A percentile compares a stretch with the other conserved stretches of the same genome.
phyloP scores from a whole-genome alignment of 2,797 vertebrate species.

The Chelonia mydas region DNA sequence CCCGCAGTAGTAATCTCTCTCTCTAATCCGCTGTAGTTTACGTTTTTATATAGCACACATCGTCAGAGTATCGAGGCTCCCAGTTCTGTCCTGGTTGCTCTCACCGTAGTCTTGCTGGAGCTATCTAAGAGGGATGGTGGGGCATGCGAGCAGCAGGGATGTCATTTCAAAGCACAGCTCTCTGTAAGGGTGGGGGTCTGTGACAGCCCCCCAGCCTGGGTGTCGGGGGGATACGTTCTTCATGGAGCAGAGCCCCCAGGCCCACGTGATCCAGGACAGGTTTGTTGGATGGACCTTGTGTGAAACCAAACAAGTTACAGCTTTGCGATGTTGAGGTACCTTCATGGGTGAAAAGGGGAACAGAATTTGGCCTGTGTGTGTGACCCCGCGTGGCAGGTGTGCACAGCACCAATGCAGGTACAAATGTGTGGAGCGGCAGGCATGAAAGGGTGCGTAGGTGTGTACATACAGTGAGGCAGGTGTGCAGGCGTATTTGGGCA shows the following conservation, averaged over 20 bases:
- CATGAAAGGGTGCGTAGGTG: too few relatives aligned
- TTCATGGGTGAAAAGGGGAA: neutral
- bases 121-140: neutral
- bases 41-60: too few relatives aligned
- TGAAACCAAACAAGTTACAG: neutral
- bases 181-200: neutral
- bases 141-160: too few relatives aligned
- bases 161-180: neutral
- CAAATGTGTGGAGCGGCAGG: too few relatives aligned
- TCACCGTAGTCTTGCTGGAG: too few relatives aligned
- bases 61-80: neutral
- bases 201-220: too few relatives aligned
- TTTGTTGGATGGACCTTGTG: neutral
- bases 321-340: neutral
- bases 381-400: neutral
- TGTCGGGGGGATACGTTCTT: neutral
- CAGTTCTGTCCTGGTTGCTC: neutral
- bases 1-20: neutral
- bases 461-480: too few relatives aligned
- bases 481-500: too few relatives aligned
- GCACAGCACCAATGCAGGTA: too few relatives aligned
- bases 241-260: neutral
- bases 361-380: neutral
- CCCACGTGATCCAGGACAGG: neutral
- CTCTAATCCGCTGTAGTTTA: neutral